These are phyloP conservation scores for Motacilla alba DNA, from an alignment of 2,113 vertebrate species.

Conservation along the genomic window DNA sequence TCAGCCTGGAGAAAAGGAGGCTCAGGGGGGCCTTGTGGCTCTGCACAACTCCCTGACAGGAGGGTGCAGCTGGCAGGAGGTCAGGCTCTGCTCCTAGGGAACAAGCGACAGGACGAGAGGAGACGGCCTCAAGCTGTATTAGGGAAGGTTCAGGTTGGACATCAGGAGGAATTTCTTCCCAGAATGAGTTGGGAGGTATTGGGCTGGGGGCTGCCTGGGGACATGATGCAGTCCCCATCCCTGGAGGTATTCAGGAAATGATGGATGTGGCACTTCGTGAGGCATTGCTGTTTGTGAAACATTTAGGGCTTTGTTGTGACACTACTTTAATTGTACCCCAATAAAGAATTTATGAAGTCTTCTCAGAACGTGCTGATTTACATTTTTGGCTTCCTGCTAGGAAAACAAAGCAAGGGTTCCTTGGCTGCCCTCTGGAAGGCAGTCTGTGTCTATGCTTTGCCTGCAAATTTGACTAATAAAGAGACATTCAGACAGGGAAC, in stretches of 20 bases:
- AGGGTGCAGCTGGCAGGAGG: fast-evolving
- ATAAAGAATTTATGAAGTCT: not conserved
- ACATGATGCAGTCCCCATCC: not conserved
- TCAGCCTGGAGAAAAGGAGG: not conserved
- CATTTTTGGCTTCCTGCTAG: not conserved
- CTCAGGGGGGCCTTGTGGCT: not conserved
- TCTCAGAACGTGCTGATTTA: not conserved
- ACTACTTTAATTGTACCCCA: not conserved
- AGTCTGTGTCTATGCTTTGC: not conserved
- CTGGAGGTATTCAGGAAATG: not conserved
- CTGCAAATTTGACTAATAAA: not conserved
- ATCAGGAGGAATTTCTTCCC: not conserved
- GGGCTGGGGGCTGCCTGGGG: not conserved
- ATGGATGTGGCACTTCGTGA: not conserved
- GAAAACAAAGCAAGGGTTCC: not conserved
- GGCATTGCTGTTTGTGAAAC: not conserved
- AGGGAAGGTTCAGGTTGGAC: not conserved
- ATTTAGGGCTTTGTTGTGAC: not conserved
- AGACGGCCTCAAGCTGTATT: not conserved
- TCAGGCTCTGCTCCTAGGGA: fast-evolving
- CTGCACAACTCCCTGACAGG: not conserved
- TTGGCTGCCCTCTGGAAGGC: not conserved
- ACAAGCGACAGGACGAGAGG: not conserved
- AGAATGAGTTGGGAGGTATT: not conserved
- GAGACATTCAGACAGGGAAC: not conserved